phyloP scores from a whole-genome alignment of 2,113 vertebrate genomes.

The Cervus canadensis region DNA sequence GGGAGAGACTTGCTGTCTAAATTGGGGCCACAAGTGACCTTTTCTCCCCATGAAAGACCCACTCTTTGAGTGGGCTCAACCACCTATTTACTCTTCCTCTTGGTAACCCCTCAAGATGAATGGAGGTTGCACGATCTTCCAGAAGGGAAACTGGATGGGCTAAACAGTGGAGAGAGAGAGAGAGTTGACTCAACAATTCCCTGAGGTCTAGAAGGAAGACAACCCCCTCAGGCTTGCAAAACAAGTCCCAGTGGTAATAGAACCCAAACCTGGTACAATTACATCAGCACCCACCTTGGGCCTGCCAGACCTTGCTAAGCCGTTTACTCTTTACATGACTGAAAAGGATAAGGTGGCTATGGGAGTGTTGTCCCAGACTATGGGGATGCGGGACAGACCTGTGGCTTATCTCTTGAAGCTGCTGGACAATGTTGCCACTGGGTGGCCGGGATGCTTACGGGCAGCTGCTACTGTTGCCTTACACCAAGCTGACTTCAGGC shows the following conservation, averaged over 20 bases:
- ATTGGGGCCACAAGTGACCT: neutral
- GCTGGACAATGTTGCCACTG: accelerated
- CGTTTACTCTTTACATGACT: accelerated
- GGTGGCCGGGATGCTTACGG: too few species aligned
- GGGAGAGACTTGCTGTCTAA: neutral
- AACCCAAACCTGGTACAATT: neutral
- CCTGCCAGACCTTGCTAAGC: neutral
- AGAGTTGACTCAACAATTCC: neutral
- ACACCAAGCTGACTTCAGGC: neutral
- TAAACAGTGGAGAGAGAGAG: neutral
- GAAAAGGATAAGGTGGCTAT: neutral
- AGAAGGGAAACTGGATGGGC: neutral
- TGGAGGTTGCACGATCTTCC: neutral
- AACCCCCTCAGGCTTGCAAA: neutral
- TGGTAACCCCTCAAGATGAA: neutral
- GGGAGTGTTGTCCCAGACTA: neutral
- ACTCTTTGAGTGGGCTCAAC: neutral
- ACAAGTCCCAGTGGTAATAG: neutral
- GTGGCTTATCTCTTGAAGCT: accelerated
- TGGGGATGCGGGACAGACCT: neutral
- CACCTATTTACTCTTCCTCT: neutral
- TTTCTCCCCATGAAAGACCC: neutral
- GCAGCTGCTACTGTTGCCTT: too few species aligned
- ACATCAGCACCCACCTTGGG: accelerated
- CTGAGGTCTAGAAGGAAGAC: neutral